A percentile compares a stretch with the other conserved stretches of the same genome.
These are phyloP conservation scores for Paracanthobrama guichenoti DNA, from an alignment of 2,113 vertebrate species.

Conservation along the genomic window DNA sequence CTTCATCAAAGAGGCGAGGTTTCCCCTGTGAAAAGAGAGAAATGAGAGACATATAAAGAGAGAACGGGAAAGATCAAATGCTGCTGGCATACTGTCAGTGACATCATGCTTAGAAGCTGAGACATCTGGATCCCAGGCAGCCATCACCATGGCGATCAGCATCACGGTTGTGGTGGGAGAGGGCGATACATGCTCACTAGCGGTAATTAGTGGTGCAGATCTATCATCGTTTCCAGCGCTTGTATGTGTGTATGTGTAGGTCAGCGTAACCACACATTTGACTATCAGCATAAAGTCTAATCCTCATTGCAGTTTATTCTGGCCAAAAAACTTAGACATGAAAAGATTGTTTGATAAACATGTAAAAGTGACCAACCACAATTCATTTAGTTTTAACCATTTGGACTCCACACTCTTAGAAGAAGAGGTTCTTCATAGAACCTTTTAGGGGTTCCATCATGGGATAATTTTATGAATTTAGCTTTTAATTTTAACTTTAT, in stretches of 20 bases:
- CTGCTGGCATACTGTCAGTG: slow-evolving; percentile 14
- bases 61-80: slow-evolving; percentile 17
- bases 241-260: neutral
- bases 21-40: neutral
- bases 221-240: slow-evolving; percentile 19
- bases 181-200: neutral
- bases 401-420: too few relatives aligned
- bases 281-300: neutral
- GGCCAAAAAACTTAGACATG: neutral
- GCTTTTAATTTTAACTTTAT: too few relatives aligned
- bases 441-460: too few relatives aligned
- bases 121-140: slow-evolving; percentile 41
- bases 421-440: too few relatives aligned
- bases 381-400: neutral
- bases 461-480: too few relatives aligned
- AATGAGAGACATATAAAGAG: neutral
- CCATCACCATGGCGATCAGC: slow-evolving; percentile 40
- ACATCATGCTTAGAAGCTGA: slow-evolving; percentile 16
- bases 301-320: neutral
- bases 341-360: neutral
- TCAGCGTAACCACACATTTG: neutral
- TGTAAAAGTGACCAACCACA: neutral
- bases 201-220: slow-evolving; percentile 17
- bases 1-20: neutral
- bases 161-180: neutral